A percentile compares a stretch with the other conserved stretches of the same genome.
phyloP scores from a whole-genome alignment of 2,113 vertebrate species.

The Calonectris borealis region DNA sequence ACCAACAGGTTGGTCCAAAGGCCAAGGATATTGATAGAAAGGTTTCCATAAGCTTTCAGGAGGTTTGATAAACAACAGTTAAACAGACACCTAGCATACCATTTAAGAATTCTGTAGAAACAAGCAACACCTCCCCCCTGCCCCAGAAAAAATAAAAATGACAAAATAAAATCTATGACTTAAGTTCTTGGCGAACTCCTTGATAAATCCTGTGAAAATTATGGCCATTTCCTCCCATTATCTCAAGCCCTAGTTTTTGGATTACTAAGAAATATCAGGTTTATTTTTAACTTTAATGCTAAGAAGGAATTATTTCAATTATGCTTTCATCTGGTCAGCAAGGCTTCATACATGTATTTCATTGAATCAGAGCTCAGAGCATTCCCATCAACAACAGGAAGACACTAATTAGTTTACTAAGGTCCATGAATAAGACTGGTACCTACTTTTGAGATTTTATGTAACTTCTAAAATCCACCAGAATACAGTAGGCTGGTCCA shows the following conservation, averaged over 20 bases:
- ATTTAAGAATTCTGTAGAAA: background rate
- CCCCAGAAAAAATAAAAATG: background rate
- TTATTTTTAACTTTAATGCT: background rate
- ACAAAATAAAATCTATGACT: background rate
- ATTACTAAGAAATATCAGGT: background rate
- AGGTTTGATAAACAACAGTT: background rate
- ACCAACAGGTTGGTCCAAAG: background rate
- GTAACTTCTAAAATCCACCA: background rate
- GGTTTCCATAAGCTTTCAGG: background rate
- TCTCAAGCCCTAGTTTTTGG: background rate
- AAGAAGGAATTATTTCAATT: background rate
- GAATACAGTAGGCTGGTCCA: background rate
- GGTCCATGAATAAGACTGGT: background rate
- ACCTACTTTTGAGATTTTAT: background rate
- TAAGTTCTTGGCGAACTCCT: background rate
- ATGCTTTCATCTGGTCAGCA: background rate
- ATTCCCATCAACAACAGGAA: background rate
- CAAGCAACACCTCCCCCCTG: accelerated
- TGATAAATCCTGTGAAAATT: background rate
- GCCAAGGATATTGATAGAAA: background rate
- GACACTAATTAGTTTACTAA: background rate
- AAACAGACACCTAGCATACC: background rate
- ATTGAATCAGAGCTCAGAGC: background rate
- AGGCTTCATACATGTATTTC: background rate
- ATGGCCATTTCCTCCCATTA: background rate